Evolutionary conservation across 2,888 invertebrate genomes (phyloP), one percentile per base, ranked within the genome.

Genomic region (Megaustenia siamemsis): DNA sequence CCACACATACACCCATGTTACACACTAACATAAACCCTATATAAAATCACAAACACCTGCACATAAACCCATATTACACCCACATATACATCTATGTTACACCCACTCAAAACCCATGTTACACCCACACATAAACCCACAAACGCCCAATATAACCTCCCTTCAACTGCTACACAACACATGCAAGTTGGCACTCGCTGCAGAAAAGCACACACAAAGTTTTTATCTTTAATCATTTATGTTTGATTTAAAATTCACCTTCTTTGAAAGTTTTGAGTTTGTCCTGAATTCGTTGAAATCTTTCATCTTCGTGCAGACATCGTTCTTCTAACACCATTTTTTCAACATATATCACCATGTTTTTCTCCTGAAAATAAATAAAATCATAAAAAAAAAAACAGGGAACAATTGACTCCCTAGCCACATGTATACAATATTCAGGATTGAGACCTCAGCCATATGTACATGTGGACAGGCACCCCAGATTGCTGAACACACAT

Each of bases 261-360:
- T 89, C 88, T 78, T 87, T 89, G 77, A 91, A 96, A 5, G 97
- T 97, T 95, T 97, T 97, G 89, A 98, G 95, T 92, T 97, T 96
- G 90, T 97, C 97, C 88, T 96, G 96, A 83, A 98, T 96, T 5
- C 95, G 95, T 78, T 95, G 95, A 94, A 98, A 98, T 53, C 96
- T 96, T 0, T 95, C 95, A 93, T 97, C 97, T 89, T 96, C 96
- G 63, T 96, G 95, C 60, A 98, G 95, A 71, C 96, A 94, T 4
- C 96, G 95, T 94, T 98, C 98, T 87, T 98, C 97, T 93, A 98
- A 95, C 1, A 98, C 98, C 0, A 97, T 97, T 21, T 97, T 96
- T 94, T 99, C 98, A 15, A 98, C 97, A 95, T 97, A 98, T 63
- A 98, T 98, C 12, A 98, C 97, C 98, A 98, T 98, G 89, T 97